Evolutionary conservation across 2,797 vertebrate species (phyloP), one percentile per base, ranked within the genome.

Genomic region (Macropodus opercularis): DNA sequence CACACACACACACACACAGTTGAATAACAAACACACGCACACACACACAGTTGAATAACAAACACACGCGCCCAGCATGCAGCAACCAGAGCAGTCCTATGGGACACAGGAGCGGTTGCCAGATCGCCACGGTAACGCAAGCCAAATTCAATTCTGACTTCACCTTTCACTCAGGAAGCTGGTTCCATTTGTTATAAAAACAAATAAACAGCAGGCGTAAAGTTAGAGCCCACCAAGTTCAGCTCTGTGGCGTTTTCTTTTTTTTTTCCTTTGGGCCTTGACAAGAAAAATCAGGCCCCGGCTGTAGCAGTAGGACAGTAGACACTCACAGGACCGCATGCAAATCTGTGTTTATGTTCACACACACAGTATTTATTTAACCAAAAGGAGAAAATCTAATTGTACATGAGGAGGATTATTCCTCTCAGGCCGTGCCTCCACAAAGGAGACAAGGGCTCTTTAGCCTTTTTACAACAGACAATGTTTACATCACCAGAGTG

Each of bases 111-210:
- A 88, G 79, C 72, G 12, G 81, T 80, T 90, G 90, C 88, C 90
- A 91, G 87, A 92, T 92, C 87, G 77, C 84, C 88, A 92, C 84
- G 76, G 88, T 89, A 89, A 90, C 80, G 64, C 72, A 83, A 88
- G 91, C 89, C 90, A 89, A 89, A 89, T 91, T 91, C 86, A 88
- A 86, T 91, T 90, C 87, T 83, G 89, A 91, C 86, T 85, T 91
- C 89, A 91, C 89, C 89, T 91, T 89, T 90, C 87, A 87, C 86
- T 85, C 75, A 44, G 66, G 69, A 73, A 87, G 84, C 88, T 72
- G 78, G 72, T 72, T 84, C 70, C 74, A 81, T 79, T 88, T 84
- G 79, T 87, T 75, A 87, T 59, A 83, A 83, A 91, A 90, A 90
- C 88, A 90, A 91, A 91, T 90, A 90, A 91, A 87, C 80, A 87